phyloP scores from a whole-genome alignment of 2,113 vertebrate species.

The Serilophus lunatus region DNA sequence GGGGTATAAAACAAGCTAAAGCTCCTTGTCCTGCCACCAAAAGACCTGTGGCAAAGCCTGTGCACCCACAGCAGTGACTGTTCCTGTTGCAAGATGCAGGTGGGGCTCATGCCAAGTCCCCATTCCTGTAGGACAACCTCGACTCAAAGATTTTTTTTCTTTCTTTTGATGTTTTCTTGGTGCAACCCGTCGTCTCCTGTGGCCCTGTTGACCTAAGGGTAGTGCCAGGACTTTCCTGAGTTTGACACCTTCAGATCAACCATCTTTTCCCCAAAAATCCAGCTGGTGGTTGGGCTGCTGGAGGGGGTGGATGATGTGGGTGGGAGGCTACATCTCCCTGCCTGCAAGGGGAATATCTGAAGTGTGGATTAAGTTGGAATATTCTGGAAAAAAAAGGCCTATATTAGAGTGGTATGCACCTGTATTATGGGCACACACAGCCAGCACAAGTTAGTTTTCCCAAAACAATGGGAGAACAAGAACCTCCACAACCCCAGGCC shows the following conservation, averaged over 20 bases:
- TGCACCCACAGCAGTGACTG: background rate
- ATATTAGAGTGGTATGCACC: background rate
- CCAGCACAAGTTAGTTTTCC: background rate
- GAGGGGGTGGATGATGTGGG: fast-evolving
- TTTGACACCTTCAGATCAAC: background rate
- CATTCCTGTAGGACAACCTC: background rate
- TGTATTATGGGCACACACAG: background rate
- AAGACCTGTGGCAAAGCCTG: background rate
- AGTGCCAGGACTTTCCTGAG: background rate
- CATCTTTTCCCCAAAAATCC: background rate
- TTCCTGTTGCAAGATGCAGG: background rate
- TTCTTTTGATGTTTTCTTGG: background rate
- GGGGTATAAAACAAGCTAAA: background rate
- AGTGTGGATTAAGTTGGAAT: background rate
- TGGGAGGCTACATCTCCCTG: background rate
- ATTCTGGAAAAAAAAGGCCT: background rate
- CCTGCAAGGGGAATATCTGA: background rate
- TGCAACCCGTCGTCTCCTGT: fast-evolving
- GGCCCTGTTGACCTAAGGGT: background rate
- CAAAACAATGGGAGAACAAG: background rate
- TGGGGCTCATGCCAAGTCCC: background rate
- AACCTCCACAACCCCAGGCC: background rate
- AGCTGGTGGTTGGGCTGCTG: background rate
- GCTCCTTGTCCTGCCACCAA: background rate
- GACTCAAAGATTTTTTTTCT: background rate